Evolutionary conservation across 2,113 vertebrate genomes (phyloP).

Genomic region (Muntiacus reevesi): DNA sequence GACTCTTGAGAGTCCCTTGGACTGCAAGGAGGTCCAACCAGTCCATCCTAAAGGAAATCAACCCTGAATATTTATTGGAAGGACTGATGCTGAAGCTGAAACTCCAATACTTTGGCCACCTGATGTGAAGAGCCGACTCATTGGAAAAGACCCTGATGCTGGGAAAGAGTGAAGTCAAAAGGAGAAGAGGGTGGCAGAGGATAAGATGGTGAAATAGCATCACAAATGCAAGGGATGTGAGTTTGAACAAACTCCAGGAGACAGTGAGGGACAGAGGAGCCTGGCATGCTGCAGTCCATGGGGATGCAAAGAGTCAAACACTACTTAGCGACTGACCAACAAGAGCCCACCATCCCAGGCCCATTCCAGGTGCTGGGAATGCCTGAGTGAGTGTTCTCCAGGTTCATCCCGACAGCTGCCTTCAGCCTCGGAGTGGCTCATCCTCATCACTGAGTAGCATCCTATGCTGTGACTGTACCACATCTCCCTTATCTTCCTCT

Average conservation of each 20-base stretch:
- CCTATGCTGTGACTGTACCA: not conserved
- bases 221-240: not conserved
- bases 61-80: not conserved
- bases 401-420: not conserved
- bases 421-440: no score
- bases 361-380: not conserved
- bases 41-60: not conserved
- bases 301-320: not conserved
- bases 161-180: not conserved
- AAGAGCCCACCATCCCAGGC: not conserved
- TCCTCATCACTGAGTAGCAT: not conserved
- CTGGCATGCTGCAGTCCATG: not conserved
- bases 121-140: not conserved
- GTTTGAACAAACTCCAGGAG: not conserved
- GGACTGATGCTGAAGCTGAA: not conserved
- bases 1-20: not conserved
- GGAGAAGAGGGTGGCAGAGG: not conserved
- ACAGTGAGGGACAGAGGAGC: not conserved
- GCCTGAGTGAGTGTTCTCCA: accelerated
- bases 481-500: not conserved
- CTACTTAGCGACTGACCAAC: not conserved
- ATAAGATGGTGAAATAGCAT: not conserved
- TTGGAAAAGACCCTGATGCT: not conserved
- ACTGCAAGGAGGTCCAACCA: not conserved
- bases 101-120: not conserved